A percentile compares a stretch with the other conserved stretches of the same genome.
Evolutionary conservation across 1,140 invertebrate genomes (phyloP).

Genomic region (Rhagoletis pomonella): DNA sequence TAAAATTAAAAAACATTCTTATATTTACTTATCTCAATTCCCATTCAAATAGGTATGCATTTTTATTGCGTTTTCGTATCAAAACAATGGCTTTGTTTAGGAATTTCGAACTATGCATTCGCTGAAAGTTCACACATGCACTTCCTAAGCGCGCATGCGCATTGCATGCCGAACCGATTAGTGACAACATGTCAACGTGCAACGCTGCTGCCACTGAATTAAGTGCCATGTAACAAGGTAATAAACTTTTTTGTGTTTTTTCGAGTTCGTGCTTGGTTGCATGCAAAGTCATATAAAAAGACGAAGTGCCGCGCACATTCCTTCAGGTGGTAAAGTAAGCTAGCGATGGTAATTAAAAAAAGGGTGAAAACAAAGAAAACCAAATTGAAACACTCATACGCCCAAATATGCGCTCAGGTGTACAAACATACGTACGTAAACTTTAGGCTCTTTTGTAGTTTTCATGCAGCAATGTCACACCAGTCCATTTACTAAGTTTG

Average conservation of each 20-base stretch:
- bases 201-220: background rate
- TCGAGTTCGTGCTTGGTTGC: background rate
- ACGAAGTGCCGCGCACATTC: background rate
- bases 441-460: background rate
- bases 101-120: too few relatives aligned
- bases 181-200: slow-evolving; percentile 21
- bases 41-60: too few relatives aligned
- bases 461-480: background rate
- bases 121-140: too few relatives aligned
- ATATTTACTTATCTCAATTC: too few relatives aligned
- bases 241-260: background rate
- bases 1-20: too few relatives aligned
- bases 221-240: slow-evolving; percentile 5
- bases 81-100: too few relatives aligned
- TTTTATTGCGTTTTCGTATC: too few relatives aligned
- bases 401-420: background rate
- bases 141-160: background rate
- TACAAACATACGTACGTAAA: background rate
- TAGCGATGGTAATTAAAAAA: slow-evolving; percentile 9
- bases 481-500: slow-evolving; percentile 5
- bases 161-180: slow-evolving; percentile 6
- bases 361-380: background rate
- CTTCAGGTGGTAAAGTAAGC: background rate
- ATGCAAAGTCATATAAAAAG: background rate
- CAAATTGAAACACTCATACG: slow-evolving; percentile 3